A percentile compares a stretch with the other conserved stretches of the same genome.
Evolutionary conservation across 2,888 invertebrate genomes (phyloP).

Genomic region (Heteromyza rotundicornis): DNA sequence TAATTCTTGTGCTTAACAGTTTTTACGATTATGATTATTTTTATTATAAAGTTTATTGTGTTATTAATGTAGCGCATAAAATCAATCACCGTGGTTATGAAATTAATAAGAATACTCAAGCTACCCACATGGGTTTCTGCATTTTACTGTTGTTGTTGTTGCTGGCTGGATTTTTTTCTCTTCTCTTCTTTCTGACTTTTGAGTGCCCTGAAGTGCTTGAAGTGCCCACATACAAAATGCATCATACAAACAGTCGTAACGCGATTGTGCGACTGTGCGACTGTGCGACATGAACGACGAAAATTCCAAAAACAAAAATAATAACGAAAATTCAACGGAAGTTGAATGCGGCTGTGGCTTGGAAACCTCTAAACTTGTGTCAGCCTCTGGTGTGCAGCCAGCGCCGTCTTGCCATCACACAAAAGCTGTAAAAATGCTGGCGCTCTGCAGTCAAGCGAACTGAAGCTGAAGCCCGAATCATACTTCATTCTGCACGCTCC

Average conservation of each 20-base stretch:
- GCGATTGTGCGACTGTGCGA: too few species aligned
- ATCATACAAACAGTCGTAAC: not conserved
- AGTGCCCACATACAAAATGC: slow-evolving; percentile 2
- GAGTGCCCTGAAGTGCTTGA: not conserved
- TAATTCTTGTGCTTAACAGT: not conserved
- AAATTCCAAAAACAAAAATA: too few species aligned
- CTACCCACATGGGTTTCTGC: not conserved
- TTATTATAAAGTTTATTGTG: not conserved
- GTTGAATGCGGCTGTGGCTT: not conserved
- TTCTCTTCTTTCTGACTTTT: not conserved
- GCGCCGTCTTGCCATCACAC: not conserved
- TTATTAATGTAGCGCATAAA: not conserved
- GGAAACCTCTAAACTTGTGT: not conserved
- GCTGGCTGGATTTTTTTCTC: not conserved
- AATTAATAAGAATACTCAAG: not conserved
- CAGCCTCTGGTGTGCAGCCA: not conserved
- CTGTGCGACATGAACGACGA: too few species aligned
- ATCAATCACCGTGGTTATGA: not conserved
- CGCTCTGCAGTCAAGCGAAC: not conserved
- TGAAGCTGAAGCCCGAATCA: not conserved
- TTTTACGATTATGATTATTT: not conserved
- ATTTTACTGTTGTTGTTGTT: not conserved
- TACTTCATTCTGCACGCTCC: not conserved
- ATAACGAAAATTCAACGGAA: too few species aligned
- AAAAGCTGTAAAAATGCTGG: not conserved